A percentile compares a stretch with the other conserved stretches of the same genome.
phyloP scores from a whole-genome alignment of 2,113 vertebrate species.

The Nettapus auritus region DNA sequence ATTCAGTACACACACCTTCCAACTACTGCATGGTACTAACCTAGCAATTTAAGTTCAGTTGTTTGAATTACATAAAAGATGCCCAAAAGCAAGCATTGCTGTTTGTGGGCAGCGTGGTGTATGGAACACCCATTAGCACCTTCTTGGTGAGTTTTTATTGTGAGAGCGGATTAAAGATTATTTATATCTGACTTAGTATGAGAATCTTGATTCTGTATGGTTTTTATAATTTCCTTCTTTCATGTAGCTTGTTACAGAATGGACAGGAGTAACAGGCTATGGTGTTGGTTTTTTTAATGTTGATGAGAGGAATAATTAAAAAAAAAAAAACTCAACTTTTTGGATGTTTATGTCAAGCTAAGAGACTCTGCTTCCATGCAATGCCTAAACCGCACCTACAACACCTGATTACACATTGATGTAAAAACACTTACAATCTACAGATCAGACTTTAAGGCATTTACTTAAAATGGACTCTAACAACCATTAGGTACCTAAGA shows the following conservation, averaged over 20 bases:
- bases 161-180: not conserved
- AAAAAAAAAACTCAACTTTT: not conserved
- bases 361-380: not conserved
- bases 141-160: not conserved
- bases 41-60: not conserved
- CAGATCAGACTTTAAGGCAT: not conserved
- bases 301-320: not conserved
- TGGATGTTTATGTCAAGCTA: not conserved
- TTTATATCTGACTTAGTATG: not conserved
- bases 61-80: not conserved
- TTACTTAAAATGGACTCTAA: not conserved
- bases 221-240: not conserved
- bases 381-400: not conserved
- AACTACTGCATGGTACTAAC: not conserved
- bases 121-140: not conserved
- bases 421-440: not conserved
- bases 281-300: not conserved
- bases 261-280: not conserved
- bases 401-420: rapidly evolving
- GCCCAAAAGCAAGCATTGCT: not conserved
- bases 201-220: not conserved
- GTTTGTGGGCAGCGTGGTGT: not conserved
- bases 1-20: not conserved
- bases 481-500: not conserved
- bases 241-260: not conserved